These are phyloP conservation scores for Phaetusa simplex DNA, from an alignment of 2,113 vertebrate genomes.

Conservation along the genomic window DNA sequence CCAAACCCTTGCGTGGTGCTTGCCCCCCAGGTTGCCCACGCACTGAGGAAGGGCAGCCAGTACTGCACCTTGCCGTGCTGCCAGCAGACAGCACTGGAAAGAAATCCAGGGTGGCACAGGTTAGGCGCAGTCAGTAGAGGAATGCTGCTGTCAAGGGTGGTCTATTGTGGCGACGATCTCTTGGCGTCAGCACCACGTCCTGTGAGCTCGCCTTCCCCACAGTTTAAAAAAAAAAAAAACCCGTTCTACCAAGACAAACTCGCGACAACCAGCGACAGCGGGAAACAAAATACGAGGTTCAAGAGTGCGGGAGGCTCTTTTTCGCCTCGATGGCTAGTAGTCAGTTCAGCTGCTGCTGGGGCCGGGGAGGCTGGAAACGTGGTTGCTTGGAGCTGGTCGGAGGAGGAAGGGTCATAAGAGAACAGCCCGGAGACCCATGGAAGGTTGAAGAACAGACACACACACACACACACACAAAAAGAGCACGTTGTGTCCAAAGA, in stretches of 20 bases:
- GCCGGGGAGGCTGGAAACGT: neutral
- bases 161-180: neutral
- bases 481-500: constrained; percentile 59
- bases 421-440: neutral
- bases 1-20: neutral
- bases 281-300: neutral
- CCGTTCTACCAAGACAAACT: neutral
- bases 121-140: neutral
- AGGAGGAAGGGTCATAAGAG: constrained; percentile 4
- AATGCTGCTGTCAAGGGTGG: neutral
- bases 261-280: rapidly evolving
- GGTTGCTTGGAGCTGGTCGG: neutral
- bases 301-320: rapidly evolving
- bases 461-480: neutral
- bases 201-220: neutral
- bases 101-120: rapidly evolving
- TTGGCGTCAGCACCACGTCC: neutral
- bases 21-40: neutral
- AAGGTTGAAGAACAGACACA: constrained; percentile 29
- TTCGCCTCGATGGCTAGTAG: rapidly evolving
- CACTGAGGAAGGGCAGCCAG: neutral
- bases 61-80: rapidly evolving
- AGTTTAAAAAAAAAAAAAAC: neutral
- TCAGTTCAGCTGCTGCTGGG: neutral
- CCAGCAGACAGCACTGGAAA: rapidly evolving